Percentiles rank a stretch among this genome's conserved stretches.
phyloP scores from a whole-genome alignment of 2,888 invertebrate species.

The Drosophila kokeensis region DNA sequence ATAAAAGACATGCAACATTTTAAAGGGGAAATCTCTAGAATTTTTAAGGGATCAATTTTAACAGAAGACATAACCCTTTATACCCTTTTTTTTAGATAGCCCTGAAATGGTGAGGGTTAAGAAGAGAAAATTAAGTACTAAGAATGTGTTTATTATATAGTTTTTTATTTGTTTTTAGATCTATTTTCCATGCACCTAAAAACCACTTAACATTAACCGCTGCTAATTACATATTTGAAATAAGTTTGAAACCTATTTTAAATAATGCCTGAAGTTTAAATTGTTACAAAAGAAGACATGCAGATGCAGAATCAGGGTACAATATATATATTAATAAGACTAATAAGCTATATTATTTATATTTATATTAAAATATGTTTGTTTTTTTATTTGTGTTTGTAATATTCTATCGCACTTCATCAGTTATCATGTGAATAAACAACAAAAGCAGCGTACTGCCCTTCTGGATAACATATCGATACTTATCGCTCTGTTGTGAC shows the following conservation, averaged over 20 bases:
- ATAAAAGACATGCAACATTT: not conserved
- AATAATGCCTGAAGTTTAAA: not conserved
- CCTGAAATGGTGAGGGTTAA: not conserved
- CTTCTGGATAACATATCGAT: slow-evolving; percentile 3
- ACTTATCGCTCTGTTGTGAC: not conserved
- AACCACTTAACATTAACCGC: not conserved
- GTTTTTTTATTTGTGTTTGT: too few relatives aligned
- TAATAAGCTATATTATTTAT: too few relatives aligned
- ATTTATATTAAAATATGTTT: too few relatives aligned
- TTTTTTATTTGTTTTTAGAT: not conserved
- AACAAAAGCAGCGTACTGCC: not conserved
- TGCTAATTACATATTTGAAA: not conserved
- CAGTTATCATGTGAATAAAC: not conserved
- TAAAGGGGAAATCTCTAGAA: not conserved
- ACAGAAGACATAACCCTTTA: not conserved
- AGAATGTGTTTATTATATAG: not conserved
- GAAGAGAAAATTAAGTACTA: not conserved
- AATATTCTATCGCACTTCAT: not conserved
- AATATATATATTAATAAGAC: not conserved
- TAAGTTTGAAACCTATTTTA: not conserved
- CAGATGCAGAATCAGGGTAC: not conserved
- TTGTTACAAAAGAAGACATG: not conserved
- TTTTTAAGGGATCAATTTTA: not conserved
- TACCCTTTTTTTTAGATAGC: not conserved
- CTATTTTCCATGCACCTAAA: not conserved